These are phyloP conservation scores for Diachrysia chrysitis DNA, from an alignment of 2,888 invertebrate genomes.

Conservation along the genomic window DNA sequence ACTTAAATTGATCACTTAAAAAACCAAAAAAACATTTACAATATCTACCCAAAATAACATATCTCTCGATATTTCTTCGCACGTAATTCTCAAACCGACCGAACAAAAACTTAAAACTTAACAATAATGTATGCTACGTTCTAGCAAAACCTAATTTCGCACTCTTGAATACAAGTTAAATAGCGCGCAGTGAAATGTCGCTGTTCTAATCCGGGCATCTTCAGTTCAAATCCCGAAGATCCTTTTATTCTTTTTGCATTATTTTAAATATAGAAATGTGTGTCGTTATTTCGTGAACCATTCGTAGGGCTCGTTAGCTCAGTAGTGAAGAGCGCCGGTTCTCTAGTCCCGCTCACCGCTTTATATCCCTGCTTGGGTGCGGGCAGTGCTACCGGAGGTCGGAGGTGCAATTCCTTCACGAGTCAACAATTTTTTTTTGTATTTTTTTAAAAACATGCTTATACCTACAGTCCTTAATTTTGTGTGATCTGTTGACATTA, in stretches of 20 bases:
- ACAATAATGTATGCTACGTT: neutral
- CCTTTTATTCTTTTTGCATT: conserved; percentile 20
- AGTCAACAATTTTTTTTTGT: conserved; percentile 24
- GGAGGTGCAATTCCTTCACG: conserved; percentile 55
- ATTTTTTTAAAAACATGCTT: neutral
- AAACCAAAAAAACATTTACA: too few species aligned
- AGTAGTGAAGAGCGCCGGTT: conserved; percentile 58
- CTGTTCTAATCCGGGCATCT: neutral
- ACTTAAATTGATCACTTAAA: neutral
- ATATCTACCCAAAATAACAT: too few species aligned
- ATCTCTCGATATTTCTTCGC: too few species aligned
- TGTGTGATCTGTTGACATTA: too few species aligned
- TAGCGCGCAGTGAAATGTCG: neutral
- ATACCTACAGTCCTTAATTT: too few species aligned
- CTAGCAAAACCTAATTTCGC: neutral
- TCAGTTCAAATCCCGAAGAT: conserved; percentile 11
- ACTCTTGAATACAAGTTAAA: rapidly evolving
- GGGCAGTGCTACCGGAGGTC: conserved; percentile 40
- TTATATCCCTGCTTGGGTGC: conserved; percentile 32
- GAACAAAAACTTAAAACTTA: neutral
- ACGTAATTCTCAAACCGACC: too few species aligned
- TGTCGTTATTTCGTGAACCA: conserved; percentile 21
- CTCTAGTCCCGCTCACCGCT: conserved; percentile 30
- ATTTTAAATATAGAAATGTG: conserved; percentile 2
- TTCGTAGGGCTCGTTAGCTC: conserved; percentile 57